Evolutionary conservation across 2,888 invertebrate genomes (phyloP).

Genomic region (Gibbula magus): DNA sequence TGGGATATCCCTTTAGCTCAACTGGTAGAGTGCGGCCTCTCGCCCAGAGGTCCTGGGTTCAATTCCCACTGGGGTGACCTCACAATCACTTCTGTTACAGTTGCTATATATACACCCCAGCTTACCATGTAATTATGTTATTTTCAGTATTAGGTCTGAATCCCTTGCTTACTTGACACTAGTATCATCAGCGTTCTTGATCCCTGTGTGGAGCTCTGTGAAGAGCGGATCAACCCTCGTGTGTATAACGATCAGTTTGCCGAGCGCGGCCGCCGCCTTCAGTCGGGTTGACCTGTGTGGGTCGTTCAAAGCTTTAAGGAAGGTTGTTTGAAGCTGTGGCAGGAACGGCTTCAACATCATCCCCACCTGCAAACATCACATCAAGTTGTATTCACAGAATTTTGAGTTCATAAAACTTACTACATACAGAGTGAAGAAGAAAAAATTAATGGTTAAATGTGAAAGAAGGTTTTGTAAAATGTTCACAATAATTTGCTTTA

Average conservation of each 20-base stretch:
- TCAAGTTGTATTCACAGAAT: too few species aligned
- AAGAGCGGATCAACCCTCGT: slow-evolving; percentile 96
- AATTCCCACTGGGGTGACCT: too few species aligned
- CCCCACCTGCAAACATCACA: slow-evolving; percentile 82
- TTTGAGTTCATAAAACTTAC: too few species aligned
- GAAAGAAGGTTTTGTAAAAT: too few species aligned
- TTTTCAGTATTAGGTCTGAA: neutral
- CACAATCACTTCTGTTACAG: too few species aligned
- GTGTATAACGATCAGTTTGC: slow-evolving; percentile 92
- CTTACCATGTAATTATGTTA: neutral
- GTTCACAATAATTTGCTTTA: too few species aligned
- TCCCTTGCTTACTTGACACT: slow-evolving; percentile 79
- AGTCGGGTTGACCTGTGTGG: slow-evolving; percentile 90
- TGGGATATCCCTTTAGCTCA: too few species aligned
- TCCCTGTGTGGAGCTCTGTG: slow-evolving; percentile 90
- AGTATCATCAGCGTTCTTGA: slow-evolving; percentile 87
- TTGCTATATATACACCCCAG: neutral
- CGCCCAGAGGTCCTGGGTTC: too few species aligned
- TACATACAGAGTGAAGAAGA: too few species aligned
- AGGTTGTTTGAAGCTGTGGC: slow-evolving; percentile 98
- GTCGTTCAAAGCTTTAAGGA: slow-evolving; percentile 95
- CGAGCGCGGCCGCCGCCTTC: slow-evolving; percentile 88
- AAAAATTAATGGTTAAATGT: too few species aligned
- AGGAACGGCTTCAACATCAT: slow-evolving; percentile 97
- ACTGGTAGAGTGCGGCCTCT: too few species aligned